A percentile compares a stretch with the other conserved stretches of the same genome.
phyloP scores from a whole-genome alignment of 2,888 invertebrate species.

The Pheosia tremula region DNA sequence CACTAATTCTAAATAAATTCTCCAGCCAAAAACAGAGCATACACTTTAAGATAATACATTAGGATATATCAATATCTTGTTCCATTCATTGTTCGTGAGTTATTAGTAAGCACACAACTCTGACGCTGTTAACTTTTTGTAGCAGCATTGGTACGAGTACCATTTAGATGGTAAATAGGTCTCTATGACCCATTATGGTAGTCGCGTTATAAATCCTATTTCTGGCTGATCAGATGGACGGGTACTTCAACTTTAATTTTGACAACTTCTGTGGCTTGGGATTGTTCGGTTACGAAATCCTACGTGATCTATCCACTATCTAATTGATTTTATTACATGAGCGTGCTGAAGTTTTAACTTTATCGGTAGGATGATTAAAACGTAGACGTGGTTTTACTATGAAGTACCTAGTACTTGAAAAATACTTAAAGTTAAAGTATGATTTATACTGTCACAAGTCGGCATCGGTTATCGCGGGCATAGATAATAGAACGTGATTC shows the following conservation, averaged over 20 bases:
- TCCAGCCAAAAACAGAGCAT: not conserved
- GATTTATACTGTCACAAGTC: conserved; percentile 8
- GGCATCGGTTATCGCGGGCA: conserved; percentile 21
- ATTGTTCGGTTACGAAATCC: conserved; percentile 15
- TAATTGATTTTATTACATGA: too few species aligned
- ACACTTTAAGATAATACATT: not conserved
- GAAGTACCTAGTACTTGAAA: conserved; percentile 5
- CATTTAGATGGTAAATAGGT: conserved; percentile 6
- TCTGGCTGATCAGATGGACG: conserved; percentile 17
- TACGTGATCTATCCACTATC: too few species aligned
- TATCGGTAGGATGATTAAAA: too few species aligned
- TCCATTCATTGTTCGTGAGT: not conserved
- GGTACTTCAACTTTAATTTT: conserved; percentile 33
- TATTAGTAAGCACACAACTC: not conserved
- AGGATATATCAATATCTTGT: not conserved
- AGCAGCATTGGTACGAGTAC: not conserved
- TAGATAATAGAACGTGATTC: conserved; percentile 10
- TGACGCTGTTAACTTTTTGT: not conserved
- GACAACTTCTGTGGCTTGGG: conserved; percentile 12
- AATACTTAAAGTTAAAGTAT: conserved; percentile 11
- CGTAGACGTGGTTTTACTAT: conserved; percentile 18
- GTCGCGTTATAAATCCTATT: conserved; percentile 18
- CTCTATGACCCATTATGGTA: conserved; percentile 5
- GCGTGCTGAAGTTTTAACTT: too few species aligned
- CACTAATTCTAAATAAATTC: not conserved